Evolutionary conservation across 2,113 vertebrate species (phyloP).

Genomic region (Typhlomys cinereus): DNA sequence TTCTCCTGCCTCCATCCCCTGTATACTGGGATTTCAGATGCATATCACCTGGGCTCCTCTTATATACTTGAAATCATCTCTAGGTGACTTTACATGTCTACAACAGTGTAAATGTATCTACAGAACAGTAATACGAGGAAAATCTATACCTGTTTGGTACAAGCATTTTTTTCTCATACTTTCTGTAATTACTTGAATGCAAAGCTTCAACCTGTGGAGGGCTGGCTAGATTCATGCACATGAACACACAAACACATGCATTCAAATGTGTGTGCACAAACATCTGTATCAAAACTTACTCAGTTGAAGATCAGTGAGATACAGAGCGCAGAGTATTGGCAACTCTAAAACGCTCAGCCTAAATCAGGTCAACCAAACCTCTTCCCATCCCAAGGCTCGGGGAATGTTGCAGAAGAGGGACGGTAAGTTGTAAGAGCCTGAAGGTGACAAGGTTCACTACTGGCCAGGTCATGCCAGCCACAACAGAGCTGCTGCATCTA

Average conservation of each 20-base stretch:
- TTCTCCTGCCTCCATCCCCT: not conserved
- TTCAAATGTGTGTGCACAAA: fast-evolving
- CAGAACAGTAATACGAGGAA: not conserved
- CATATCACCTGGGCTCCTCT: not conserved
- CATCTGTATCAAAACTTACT: not conserved
- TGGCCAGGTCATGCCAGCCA: too few relatives aligned
- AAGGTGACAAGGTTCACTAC: too few relatives aligned
- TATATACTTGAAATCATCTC: too few relatives aligned
- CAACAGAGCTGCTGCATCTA: too few relatives aligned
- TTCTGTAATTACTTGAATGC: not conserved
- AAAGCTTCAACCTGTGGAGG: not conserved
- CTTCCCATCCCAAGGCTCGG: too few relatives aligned
- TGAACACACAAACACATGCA: not conserved
- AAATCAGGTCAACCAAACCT: too few relatives aligned
- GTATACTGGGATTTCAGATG: not conserved
- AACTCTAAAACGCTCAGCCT: too few relatives aligned
- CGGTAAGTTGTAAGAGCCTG: too few relatives aligned
- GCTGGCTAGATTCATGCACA: not conserved
- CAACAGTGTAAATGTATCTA: not conserved
- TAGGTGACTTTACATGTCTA: not conserved
- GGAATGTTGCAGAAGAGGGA: too few relatives aligned
- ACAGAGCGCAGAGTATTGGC: too few relatives aligned
- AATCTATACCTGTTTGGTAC: not conserved
- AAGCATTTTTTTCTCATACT: not conserved
- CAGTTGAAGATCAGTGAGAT: not conserved